phyloP scores from a whole-genome alignment of 2,797 vertebrate genomes.

The Pempheris klunzingeri region DNA sequence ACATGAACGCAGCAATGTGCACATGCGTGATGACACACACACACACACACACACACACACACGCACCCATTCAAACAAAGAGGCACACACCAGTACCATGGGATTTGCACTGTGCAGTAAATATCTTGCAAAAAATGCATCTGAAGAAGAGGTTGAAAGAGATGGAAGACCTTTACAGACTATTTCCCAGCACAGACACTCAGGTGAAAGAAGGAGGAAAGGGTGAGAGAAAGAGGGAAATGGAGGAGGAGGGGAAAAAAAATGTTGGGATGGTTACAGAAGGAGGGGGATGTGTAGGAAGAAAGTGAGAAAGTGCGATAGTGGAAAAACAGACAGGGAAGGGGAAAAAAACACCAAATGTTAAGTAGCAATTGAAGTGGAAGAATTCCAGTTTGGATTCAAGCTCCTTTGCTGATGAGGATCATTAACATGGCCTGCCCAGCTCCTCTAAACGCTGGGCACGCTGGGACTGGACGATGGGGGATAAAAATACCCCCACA shows the following conservation, averaged over 20 bases:
- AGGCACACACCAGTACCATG: slow-evolving; percentile 33
- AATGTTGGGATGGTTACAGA: slow-evolving; percentile 1
- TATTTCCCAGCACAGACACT: slow-evolving; percentile 57
- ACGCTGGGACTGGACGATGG: slow-evolving; percentile 59
- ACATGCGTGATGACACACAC: slow-evolving; percentile 30
- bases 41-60: neutral
- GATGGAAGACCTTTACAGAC: slow-evolving; percentile 60
- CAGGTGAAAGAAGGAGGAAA: slow-evolving; percentile 35
- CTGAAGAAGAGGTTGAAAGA: slow-evolving; percentile 63
- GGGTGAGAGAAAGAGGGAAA: slow-evolving; percentile 14
- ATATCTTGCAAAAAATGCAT: slow-evolving; percentile 56
- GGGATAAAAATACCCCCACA: slow-evolving; percentile 72
- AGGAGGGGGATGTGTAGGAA: slow-evolving; percentile 6
- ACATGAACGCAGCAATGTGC: slow-evolving; percentile 36
- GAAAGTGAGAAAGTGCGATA: slow-evolving; percentile 11
- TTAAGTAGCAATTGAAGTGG: slow-evolving; percentile 62
- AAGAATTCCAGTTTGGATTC: slow-evolving; percentile 72
- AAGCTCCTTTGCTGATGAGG: slow-evolving; percentile 73
- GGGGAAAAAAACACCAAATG: slow-evolving; percentile 55
- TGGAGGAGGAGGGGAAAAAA: neutral
- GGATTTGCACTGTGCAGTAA: slow-evolving; percentile 49
- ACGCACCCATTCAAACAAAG: slow-evolving; percentile 14
- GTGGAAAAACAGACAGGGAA: slow-evolving; percentile 11
- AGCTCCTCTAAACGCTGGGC: slow-evolving; percentile 58
- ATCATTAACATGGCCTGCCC: slow-evolving; percentile 73